A percentile compares a stretch with the other conserved stretches of the same genome.
Evolutionary conservation across 2,113 vertebrate species (phyloP).

Genomic region (Mobula birostris): DNA sequence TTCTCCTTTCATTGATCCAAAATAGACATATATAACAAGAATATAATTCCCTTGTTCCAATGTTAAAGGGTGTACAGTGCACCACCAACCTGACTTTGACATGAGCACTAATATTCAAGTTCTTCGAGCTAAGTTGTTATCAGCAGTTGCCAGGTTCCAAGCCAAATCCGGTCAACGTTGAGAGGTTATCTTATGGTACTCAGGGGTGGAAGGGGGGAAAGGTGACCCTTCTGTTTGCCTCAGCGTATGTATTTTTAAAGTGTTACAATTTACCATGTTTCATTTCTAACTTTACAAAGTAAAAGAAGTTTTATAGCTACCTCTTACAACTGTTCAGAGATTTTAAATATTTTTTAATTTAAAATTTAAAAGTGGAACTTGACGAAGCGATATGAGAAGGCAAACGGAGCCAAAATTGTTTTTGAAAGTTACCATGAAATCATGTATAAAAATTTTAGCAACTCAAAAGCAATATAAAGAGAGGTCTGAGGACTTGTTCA

Average conservation of each 20-base stretch:
- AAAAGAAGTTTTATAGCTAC: conserved; percentile 32
- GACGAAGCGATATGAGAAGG: neutral
- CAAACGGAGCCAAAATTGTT: conserved; percentile 2
- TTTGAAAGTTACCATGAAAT: neutral
- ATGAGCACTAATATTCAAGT: neutral
- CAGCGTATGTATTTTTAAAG: neutral
- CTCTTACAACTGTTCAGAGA: conserved; percentile 37
- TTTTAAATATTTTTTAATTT: conserved; percentile 38
- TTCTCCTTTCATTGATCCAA: neutral
- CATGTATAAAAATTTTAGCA: neutral
- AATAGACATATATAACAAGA: neutral
- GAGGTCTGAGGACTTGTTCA: neutral
- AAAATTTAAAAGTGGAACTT: conserved; percentile 13
- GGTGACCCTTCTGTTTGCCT: neutral
- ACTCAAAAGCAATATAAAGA: neutral
- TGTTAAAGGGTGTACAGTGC: neutral
- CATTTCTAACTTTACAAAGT: conserved; percentile 29
- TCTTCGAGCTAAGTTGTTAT: no score
- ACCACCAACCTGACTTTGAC: neutral
- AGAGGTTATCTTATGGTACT: conserved; percentile 26
- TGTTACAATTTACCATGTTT: neutral
- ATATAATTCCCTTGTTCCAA: neutral
- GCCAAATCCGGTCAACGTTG: neutral
- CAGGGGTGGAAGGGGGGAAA: neutral
- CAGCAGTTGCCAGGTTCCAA: neutral